Evolutionary conservation across 1,140 invertebrate species (phyloP), one percentile per base, ranked within the genome.

Genomic region (Drosophila kepulauana): DNA sequence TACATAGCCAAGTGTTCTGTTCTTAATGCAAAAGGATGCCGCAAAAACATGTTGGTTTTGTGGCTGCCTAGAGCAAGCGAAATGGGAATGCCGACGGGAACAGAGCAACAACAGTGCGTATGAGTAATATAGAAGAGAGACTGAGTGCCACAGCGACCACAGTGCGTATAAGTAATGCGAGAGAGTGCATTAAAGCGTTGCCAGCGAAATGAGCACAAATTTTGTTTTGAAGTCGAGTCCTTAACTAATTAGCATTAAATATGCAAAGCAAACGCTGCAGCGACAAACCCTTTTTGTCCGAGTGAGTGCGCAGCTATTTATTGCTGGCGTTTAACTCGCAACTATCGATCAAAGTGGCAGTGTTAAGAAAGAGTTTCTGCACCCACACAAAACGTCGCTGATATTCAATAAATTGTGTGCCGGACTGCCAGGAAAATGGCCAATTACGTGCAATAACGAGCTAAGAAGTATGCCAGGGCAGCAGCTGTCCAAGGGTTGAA

Each of bases 401-500:
- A 80, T 87, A 79, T 88, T 88, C 84, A 80, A 87, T 88, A 88
- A 86, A 86, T 87, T 88, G 66, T 70, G 52, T 54, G 51, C 68
- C 20, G 63, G 66, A 74, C 82, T 69, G 51, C 68, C 15, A 74
- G 70, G 77, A 84, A 87, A 87, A 87, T 87, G 85, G 84, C 84
- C 84, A 87, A 87, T 87, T 89, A 87, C 84, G 84, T 75, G 80
- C 69, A 68, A 88, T 89, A 88, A 88, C 85, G 84, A 87, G 84
- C 73, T 68, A 80, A 80, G 77, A 87, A 87, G 72, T 87, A 64
- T 78, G 77, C 73, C 73, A 88, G 67, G 43, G 43, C 43, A 74
- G 54, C 16, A 69, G 65, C 59, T 16, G 64, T 38, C 35, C 7
- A 33, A 33, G 30, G 35, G 35, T 38, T 38, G 35, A 10, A 48